A percentile compares a stretch with the other conserved stretches of the same genome.
phyloP scores from a whole-genome alignment of 2,113 vertebrate species.

The Neomonachus schauinslandi region DNA sequence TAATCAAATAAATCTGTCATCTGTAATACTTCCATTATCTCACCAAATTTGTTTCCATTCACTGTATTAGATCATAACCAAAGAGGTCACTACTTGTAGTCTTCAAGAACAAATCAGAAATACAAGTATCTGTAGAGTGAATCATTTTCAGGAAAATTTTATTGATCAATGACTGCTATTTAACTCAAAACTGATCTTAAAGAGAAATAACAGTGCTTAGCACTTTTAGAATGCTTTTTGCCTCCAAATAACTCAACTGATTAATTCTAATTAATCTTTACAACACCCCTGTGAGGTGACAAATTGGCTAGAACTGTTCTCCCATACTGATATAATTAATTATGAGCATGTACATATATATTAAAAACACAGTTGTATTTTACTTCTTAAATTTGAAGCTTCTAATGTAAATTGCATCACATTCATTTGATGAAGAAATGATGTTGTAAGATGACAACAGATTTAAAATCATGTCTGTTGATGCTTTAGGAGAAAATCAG shows the following conservation, averaged over 20 bases:
- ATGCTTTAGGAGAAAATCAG: not conserved
- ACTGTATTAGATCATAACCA: not conserved
- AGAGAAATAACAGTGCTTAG: conserved; percentile 30
- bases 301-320: conserved; percentile 38
- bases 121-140: not conserved
- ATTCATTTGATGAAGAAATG: not conserved
- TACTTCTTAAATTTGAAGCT: not conserved
- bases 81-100: not conserved
- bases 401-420: not conserved
- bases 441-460: not conserved
- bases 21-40: not conserved
- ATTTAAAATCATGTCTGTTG: not conserved
- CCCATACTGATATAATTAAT: conserved; percentile 38
- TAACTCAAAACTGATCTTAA: conserved; percentile 40
- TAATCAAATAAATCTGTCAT: not conserved
- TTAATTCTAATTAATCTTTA: conserved; percentile 73
- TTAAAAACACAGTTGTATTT: conserved; percentile 5
- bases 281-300: conserved; percentile 35
- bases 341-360: not conserved
- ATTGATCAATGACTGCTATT: not conserved
- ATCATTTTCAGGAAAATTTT: conserved; percentile 15
- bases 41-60: not conserved
- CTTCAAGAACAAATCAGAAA: not conserved
- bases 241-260: conserved; percentile 57
- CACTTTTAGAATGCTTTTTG: conserved; percentile 32